Conservation (phyloP, 2,888 invertebrate species). For the Odontothrips loti region DNA sequence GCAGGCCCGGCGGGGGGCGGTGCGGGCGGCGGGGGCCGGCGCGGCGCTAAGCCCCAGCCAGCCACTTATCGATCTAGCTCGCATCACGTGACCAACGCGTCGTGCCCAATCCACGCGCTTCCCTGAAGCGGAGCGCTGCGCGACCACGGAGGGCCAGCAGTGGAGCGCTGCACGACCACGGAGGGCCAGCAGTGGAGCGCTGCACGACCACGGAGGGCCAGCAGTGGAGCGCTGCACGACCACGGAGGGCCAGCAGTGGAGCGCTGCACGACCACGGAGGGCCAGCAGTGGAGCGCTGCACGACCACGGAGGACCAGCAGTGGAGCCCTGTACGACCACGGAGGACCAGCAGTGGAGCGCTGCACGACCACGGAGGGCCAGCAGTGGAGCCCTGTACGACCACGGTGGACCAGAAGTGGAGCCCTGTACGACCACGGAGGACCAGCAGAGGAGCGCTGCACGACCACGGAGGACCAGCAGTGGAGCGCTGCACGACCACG, state of each 20-base stretch:
- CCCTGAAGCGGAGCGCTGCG: not conserved
- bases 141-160: not conserved
- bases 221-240: not conserved
- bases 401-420: not conserved
- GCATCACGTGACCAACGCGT: not conserved
- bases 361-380: not conserved
- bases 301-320: not conserved
- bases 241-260: not conserved
- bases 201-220: not conserved
- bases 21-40: not conserved
- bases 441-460: not conserved
- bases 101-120: slow-evolving; percentile 1
- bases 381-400: not conserved
- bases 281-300: not conserved
- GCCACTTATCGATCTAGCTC: slow-evolving; percentile 19
- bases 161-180: not conserved
- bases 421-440: not conserved
- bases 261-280: not conserved
- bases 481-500: not conserved
- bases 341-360: not conserved
- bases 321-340: not conserved
- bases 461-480: not conserved
- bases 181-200: not conserved
- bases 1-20: not conserved
- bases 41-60: not conserved